Conservation (phyloP, 2,797 vertebrate genomes). For the Sebastes oblongus region DNA sequence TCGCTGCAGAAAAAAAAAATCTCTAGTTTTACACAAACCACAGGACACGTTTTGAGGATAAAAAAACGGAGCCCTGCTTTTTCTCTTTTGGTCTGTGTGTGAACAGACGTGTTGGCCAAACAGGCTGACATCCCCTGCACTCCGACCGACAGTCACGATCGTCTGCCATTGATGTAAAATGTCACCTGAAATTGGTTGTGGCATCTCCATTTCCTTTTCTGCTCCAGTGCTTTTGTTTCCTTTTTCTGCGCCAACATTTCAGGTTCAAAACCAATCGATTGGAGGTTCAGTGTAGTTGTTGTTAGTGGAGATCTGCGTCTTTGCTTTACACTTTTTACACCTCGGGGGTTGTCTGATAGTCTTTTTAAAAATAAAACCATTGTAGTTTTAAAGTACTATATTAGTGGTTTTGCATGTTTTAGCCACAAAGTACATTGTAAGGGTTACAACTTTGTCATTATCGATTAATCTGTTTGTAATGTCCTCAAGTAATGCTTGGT, state of each 20-base stretch:
- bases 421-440: neutral
- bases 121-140: slow-evolving; percentile 50
- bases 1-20: slow-evolving; percentile 24
- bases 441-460: neutral
- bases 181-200: slow-evolving; percentile 73
- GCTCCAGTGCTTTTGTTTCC: slow-evolving; percentile 50
- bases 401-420: neutral
- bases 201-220: slow-evolving; percentile 51
- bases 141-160: slow-evolving; percentile 43
- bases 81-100: slow-evolving; percentile 27
- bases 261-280: slow-evolving; percentile 20
- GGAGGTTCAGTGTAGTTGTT: neutral
- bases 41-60: slow-evolving; percentile 5
- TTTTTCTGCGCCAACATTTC: slow-evolving; percentile 13
- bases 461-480: neutral
- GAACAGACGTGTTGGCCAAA: slow-evolving; percentile 43
- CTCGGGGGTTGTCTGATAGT: neutral
- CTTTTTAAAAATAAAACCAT: neutral
- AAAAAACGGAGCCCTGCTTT: slow-evolving; percentile 26
- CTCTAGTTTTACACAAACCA: slow-evolving; percentile 35
- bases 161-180: slow-evolving; percentile 70
- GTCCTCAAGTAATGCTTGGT: neutral
- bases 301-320: neutral
- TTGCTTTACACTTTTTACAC: neutral
- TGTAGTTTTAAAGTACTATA: neutral